Conservation (phyloP, 2,888 invertebrate species). For the Limnephilus lunatus region DNA sequence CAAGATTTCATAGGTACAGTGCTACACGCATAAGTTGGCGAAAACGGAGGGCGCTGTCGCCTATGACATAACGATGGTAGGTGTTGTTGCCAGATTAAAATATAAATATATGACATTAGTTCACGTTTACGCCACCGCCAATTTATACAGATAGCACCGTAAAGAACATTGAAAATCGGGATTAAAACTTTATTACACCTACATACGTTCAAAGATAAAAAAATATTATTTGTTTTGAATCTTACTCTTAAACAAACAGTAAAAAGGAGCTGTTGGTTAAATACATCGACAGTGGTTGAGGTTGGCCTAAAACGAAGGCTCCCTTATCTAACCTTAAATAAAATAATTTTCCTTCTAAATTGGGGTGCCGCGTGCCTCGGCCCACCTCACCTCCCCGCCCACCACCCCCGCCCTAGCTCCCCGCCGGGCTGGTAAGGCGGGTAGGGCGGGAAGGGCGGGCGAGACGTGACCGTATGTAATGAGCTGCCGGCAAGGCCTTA, state of each 20-base stretch:
- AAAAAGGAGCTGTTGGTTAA: background rate
- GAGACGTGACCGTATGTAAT: conserved; percentile 65
- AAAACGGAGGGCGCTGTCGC: too few species aligned
- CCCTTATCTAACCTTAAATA: conserved; percentile 61
- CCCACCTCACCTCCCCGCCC: background rate
- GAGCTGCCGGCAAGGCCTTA: conserved; percentile 54
- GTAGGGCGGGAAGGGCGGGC: conserved; percentile 30
- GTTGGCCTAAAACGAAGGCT: conserved; percentile 50
- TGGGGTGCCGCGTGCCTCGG: conserved; percentile 52
- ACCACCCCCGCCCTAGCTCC: conserved; percentile 36
- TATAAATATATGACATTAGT: too few species aligned
- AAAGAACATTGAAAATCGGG: too few species aligned
- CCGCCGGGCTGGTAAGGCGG: conserved; percentile 34
- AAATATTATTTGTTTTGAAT: background rate
- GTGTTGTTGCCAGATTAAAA: too few species aligned
- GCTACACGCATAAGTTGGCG: too few species aligned
- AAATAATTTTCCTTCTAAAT: conserved; percentile 62
- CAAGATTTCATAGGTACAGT: too few species aligned
- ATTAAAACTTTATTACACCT: background rate
- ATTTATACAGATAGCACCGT: too few species aligned
- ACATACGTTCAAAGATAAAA: background rate
- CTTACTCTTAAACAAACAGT: background rate
- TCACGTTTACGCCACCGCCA: too few species aligned
- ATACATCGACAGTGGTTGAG: background rate
- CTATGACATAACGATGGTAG: too few species aligned